Evolutionary conservation across 1,140 invertebrate species (phyloP).

Genomic region (Drosophila insularis): DNA sequence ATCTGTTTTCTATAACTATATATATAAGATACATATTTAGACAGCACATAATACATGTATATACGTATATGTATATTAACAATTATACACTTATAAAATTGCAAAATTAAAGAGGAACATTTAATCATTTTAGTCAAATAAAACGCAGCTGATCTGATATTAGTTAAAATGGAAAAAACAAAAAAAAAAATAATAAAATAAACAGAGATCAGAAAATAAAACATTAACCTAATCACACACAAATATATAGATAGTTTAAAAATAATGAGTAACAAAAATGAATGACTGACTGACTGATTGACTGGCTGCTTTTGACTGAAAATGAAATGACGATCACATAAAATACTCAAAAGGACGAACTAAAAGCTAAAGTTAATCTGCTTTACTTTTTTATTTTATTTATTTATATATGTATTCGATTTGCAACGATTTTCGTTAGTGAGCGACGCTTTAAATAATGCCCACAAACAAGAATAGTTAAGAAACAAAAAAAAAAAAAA

Average conservation of each 20-base stretch:
- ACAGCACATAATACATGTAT: conserved; percentile 21
- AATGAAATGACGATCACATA: not conserved
- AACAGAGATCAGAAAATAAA: conserved; percentile 6
- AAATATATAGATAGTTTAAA: not conserved
- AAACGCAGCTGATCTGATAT: too few relatives aligned
- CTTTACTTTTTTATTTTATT: too few relatives aligned
- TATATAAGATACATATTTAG: not conserved
- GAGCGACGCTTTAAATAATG: not conserved
- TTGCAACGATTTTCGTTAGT: not conserved
- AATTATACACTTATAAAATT: conserved; percentile 22
- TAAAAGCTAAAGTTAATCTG: not conserved
- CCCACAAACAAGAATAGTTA: conserved; percentile 6
- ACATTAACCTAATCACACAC: not conserved
- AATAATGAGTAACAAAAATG: conserved; percentile 4
- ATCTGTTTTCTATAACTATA: not conserved
- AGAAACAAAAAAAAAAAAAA: not conserved
- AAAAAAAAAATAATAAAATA: not conserved
- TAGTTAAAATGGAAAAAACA: too few relatives aligned
- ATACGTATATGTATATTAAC: conserved; percentile 12
- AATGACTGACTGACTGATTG: conserved; percentile 3
- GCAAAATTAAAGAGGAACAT: conserved; percentile 21
- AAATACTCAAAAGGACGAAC: not conserved
- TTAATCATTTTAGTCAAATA: not conserved
- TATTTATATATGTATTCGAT: not conserved
- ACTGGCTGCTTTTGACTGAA: not conserved